Conservation (phyloP, 2,888 invertebrate species). For the Pachycephus smyrnensis region DNA sequence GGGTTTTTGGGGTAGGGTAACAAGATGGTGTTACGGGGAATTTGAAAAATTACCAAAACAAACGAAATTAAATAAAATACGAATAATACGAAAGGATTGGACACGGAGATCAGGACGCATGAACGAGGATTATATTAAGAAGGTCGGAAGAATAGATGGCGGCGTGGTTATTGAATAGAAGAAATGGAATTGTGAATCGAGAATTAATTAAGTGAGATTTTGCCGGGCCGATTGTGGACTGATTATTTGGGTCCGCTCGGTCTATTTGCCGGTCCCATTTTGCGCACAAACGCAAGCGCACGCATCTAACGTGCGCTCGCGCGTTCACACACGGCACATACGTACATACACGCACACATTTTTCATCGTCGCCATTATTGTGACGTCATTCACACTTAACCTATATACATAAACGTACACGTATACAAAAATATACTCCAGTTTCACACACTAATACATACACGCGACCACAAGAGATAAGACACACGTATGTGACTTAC, state of each 20-base stretch:
- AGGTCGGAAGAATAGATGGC: background rate
- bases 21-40: background rate
- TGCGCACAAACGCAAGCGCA: constrained; percentile 7
- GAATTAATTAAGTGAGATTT: constrained; percentile 1
- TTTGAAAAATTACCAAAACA: background rate
- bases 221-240: background rate
- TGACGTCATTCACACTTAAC: background rate
- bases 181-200: background rate
- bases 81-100: background rate
- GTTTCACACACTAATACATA: background rate
- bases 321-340: constrained; percentile 2
- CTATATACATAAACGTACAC: background rate
- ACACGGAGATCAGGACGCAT: background rate
- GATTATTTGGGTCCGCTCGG: background rate
- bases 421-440: background rate
- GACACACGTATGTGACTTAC: background rate
- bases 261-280: background rate
- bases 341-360: background rate
- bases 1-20: background rate
- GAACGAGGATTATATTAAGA: background rate
- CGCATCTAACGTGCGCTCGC: background rate
- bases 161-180: background rate
- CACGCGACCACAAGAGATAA: background rate
- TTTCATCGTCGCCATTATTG: background rate
- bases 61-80: background rate